Evolutionary conservation across 2,888 invertebrate species (phyloP).

Genomic region (Panopea generosa): DNA sequence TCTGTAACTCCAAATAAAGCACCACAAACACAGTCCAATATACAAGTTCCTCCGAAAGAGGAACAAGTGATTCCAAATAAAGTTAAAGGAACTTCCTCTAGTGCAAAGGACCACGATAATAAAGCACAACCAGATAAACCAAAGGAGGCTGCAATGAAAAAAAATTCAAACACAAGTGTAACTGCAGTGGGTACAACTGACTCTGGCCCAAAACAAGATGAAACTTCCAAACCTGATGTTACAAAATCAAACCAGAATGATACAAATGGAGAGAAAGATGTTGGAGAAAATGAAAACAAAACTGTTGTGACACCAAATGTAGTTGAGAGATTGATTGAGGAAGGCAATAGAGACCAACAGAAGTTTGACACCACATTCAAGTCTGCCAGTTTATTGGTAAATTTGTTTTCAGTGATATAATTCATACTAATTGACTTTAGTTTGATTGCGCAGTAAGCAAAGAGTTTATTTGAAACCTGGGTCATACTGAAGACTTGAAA

Average conservation of each 20-base stretch:
- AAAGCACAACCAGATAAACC: too few species aligned
- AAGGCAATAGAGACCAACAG: constrained; percentile 68
- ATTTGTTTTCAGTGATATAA: not conserved
- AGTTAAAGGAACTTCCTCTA: too few species aligned
- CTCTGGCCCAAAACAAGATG: not conserved
- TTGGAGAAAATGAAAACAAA: not conserved
- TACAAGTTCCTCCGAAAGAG: constrained; percentile 11
- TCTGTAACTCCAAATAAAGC: not conserved
- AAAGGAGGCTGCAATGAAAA: too few species aligned
- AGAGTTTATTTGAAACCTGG: too few species aligned
- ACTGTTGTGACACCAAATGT: constrained; percentile 7
- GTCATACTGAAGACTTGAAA: too few species aligned
- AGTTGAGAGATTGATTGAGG: constrained; percentile 49
- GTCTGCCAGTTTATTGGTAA: constrained; percentile 62
- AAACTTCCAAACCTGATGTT: not conserved
- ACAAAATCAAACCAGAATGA: not conserved
- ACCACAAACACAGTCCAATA: not conserved
- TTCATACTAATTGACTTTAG: too few species aligned
- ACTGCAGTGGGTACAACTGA: too few species aligned
- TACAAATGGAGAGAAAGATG: not conserved
- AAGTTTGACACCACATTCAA: constrained; percentile 69
- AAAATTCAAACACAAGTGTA: too few species aligned
- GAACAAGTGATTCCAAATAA: not conserved
- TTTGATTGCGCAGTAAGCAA: too few species aligned
- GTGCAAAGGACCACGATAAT: not conserved